Evolutionary conservation across 2,888 invertebrate species (phyloP).

Genomic region (Rhynchonema sp.): DNA sequence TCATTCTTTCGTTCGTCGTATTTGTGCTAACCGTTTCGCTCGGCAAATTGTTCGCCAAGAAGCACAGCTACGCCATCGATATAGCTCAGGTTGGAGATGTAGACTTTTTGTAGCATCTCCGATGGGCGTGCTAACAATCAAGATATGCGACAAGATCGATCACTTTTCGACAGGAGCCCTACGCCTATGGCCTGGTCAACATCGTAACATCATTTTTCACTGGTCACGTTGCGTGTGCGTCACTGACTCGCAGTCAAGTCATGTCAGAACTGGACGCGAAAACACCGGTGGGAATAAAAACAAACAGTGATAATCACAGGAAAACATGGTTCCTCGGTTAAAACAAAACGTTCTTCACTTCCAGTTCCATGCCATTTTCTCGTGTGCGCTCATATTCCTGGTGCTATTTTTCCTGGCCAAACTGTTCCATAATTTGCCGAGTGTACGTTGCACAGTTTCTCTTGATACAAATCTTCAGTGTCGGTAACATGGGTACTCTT

Average conservation of each 20-base stretch:
- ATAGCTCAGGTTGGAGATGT: conserved; percentile 30
- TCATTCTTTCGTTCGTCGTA: conserved; percentile 20
- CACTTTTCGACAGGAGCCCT: neutral
- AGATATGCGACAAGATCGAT: neutral
- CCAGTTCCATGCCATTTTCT: neutral
- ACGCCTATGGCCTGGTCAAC: neutral
- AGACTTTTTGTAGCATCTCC: neutral
- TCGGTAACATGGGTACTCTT: conserved; percentile 5
- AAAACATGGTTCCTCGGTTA: no score
- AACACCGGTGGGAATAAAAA: neutral
- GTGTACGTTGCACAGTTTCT: neutral
- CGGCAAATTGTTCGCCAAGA: conserved; percentile 34
- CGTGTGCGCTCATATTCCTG: neutral
- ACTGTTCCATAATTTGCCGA: neutral
- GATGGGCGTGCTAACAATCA: neutral
- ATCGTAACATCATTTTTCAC: neutral
- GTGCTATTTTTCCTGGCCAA: neutral
- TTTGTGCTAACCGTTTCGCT: conserved; percentile 35
- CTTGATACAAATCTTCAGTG: neutral
- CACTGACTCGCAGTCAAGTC: neutral
- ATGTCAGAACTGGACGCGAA: neutral
- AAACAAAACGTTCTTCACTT: neutral
- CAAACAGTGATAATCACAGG: no score
- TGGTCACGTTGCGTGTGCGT: neutral
- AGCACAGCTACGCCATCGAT: conserved; percentile 32